These are phyloP conservation scores for Zeus faber DNA, from an alignment of 2,113 vertebrate species.

Conservation along the genomic window DNA sequence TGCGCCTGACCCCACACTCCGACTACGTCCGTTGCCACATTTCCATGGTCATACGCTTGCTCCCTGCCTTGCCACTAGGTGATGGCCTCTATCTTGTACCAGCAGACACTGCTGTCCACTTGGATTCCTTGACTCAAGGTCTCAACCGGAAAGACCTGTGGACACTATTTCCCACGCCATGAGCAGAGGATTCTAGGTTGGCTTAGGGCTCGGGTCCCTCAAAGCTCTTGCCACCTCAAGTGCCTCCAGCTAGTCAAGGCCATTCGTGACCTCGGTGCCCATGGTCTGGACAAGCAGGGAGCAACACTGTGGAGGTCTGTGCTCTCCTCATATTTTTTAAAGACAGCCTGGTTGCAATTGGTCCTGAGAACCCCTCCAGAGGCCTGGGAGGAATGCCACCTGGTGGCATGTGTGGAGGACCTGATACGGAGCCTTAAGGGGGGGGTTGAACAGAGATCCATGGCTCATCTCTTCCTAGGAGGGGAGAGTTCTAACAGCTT, in stretches of 20 bases:
- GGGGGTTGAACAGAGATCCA: not conserved
- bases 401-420: constrained; percentile 6
- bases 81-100: constrained; percentile 78
- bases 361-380: constrained; percentile 64
- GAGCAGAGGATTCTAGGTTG: constrained; percentile 82
- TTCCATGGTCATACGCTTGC: constrained; percentile 83
- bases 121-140: not conserved
- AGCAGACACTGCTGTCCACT: not conserved
- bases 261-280: constrained; percentile 76
- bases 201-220: constrained; percentile 75
- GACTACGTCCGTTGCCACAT: constrained; percentile 89
- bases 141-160: constrained; percentile 65
- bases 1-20: constrained; percentile 79
- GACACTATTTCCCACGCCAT: constrained; percentile 76
- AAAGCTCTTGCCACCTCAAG: constrained; percentile 82
- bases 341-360: constrained; percentile 77
- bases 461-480: constrained; percentile 8
- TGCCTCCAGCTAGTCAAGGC: constrained; percentile 85
- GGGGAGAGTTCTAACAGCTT: not conserved
- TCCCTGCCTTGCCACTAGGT: constrained; percentile 79
- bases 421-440: not conserved
- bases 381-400: constrained; percentile 15
- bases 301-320: constrained; percentile 72
- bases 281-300: constrained; percentile 67
- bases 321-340: constrained; percentile 81